Percentiles rank a stretch among this genome's conserved stretches.
Evolutionary conservation across 2,113 vertebrate genomes (phyloP).

Genomic region (Gambusia affinis): DNA sequence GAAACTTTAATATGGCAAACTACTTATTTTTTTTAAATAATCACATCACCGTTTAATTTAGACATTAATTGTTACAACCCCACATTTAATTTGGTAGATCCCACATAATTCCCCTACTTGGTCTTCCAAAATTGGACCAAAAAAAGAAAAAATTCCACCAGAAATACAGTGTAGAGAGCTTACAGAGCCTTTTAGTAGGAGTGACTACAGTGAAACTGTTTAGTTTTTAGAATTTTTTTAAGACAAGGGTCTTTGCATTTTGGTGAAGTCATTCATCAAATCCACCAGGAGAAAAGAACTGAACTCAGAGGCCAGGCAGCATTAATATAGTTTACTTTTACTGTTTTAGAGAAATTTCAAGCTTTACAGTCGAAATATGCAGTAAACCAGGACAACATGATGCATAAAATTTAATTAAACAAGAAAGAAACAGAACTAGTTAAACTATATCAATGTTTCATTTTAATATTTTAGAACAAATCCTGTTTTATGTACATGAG

Average conservation of each 20-base stretch:
- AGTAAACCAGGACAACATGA: neutral
- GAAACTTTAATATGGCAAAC: neutral
- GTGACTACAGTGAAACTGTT: no score
- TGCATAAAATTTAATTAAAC: neutral
- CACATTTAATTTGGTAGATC: neutral
- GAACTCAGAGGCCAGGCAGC: neutral
- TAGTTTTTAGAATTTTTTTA: no score
- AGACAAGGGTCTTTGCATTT: no score
- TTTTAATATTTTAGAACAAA: neutral
- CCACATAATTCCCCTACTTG: no score
- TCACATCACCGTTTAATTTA: neutral
- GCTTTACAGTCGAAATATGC: neutral
- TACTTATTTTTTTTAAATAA: neutral
- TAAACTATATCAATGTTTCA: neutral
- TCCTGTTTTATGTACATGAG: neutral
- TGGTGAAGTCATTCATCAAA: no score
- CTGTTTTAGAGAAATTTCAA: neutral
- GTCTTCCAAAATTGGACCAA: no score
- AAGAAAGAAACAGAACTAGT: neutral
- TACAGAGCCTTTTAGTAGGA: no score
- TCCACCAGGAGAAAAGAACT: no score
- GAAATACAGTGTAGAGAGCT: no score
- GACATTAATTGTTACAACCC: neutral
- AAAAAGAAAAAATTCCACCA: no score
- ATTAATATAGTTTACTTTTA: neutral